Evolutionary conservation across 2,113 vertebrate genomes (phyloP), one percentile per base, ranked within the genome.

Genomic region (Cynoglossus semilaevis): DNA sequence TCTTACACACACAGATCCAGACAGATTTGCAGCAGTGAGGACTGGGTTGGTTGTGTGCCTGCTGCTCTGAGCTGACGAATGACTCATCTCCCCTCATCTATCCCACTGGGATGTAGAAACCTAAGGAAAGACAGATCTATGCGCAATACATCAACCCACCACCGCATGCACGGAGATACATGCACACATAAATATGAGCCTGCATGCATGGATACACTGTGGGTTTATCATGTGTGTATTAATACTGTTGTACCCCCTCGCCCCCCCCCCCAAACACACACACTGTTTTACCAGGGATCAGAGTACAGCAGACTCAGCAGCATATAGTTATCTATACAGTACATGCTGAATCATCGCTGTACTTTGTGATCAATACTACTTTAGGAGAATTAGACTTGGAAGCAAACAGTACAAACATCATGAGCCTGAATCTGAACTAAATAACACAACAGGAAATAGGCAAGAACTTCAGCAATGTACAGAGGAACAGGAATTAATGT

Each of bases 351-450:
- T 76, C 70, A 64, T 73, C 29, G 17, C 53, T 12, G 35, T 16
- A 22, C 38, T 70, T 40, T 22, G 51, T 43, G 66, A 79, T 74
- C 75, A 62, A 82, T 82, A 77, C 5, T 61, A 55, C 63, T 82
- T 79, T 17, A 70, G 40, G 1, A 47, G 50, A 59, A 37, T 65
- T 70, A 56, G n/a, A 11, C 51, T 44, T 49, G 29, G 45, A 59
- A 51, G 58, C 47, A 50, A 63, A 59, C 17, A 50, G 18, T 44
- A 46, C 38, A 50, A 60, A 48, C 52, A 36, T 58, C 56, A 50
- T 49, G 55, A 72, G 41, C 36, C 40, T 18, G 5, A 34, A 51
- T 35, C 56, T 19, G 63, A 55, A 15, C 16, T 19, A 53, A 48
- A 13, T 4, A 14, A 58, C 35, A 51, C 57, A 18, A 12, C 43